Evolutionary conservation across 2,888 invertebrate genomes (phyloP), one percentile per base, ranked within the genome.

Genomic region (Baronia brevicornis): DNA sequence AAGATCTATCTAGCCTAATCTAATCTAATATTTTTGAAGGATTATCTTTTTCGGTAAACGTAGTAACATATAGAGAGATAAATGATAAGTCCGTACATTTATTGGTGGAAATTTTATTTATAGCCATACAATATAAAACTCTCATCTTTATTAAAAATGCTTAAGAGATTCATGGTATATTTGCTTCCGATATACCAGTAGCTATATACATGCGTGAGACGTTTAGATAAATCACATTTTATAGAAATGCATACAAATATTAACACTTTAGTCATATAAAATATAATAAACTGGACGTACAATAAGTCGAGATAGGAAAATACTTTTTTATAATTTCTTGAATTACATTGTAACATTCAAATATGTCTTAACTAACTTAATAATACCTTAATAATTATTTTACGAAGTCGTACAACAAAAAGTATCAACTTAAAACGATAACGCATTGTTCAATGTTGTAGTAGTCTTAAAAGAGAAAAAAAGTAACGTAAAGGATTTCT

Each of bases 321-420:
- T 68, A 70, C 57, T 60, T 54, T 47, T 48, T 47, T 43, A 40
- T 52, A 54, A 55, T 22, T 34, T 28, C 22, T 58, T 59, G 48
- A 54, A 51, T 54, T 50, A 54, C 60, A 59, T 61, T 59, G 58
- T 63, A 70, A 71, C 56, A 63, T 61, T 66, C 51, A 40, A 69
- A 69, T 70, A 63, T 69, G 55, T 44, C 77, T 69, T 74, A 78
- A 50, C 65, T 78, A 74, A 71, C 78, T 75, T 78, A 77, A 67
- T 52, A 62, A 55, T 68, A 72, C 50, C 57, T 62, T 60, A 36
- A 26, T 54, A 51, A 47, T 55, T 45, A 36, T 18, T 46, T n/a
- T 44, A 41, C 24, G 20, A 39, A 39, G 38, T 36, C 34, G 40
- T 47, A 46, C 35, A 29, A 35, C 33, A 27, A 33, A 30, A 30